Percentiles rank a stretch among this genome's conserved stretches.
Conservation (phyloP, 2,113 vertebrate species). For the Castor canadensis region DNA sequence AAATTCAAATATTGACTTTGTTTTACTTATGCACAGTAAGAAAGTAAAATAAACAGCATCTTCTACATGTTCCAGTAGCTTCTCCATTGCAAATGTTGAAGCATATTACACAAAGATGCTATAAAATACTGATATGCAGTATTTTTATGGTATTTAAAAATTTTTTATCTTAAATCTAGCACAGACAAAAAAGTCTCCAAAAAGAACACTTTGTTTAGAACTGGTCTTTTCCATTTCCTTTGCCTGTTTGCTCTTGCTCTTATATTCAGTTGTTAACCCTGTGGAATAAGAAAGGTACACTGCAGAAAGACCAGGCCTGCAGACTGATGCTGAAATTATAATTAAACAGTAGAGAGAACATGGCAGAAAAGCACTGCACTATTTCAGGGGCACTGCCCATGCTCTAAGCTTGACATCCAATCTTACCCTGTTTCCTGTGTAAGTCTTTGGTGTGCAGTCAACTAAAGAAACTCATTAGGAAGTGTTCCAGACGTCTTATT, state of each 20-base stretch:
- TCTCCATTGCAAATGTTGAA: background rate
- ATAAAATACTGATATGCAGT: background rate
- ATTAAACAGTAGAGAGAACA: background rate
- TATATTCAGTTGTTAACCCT: background rate
- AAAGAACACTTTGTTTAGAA: background rate
- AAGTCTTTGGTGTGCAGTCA: background rate
- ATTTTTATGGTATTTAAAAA: background rate
- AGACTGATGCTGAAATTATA: background rate
- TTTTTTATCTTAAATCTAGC: background rate
- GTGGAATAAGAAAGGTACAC: too few species aligned
- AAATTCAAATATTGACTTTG: background rate
- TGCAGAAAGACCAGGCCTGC: background rate
- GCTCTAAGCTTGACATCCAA: too few species aligned
- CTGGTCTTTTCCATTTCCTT: background rate
- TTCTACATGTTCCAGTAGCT: background rate
- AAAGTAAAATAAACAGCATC: background rate
- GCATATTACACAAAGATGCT: background rate
- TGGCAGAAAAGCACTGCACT: background rate
- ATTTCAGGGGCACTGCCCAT: fast-evolving
- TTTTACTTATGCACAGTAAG: background rate
- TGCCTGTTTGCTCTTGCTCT: background rate
- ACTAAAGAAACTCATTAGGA: background rate
- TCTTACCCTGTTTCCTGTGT: background rate
- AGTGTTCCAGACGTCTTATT: background rate
- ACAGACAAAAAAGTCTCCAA: background rate